Evolutionary conservation across 2,797 vertebrate species (phyloP).

Genomic region (Enteromius anoplus): DNA sequence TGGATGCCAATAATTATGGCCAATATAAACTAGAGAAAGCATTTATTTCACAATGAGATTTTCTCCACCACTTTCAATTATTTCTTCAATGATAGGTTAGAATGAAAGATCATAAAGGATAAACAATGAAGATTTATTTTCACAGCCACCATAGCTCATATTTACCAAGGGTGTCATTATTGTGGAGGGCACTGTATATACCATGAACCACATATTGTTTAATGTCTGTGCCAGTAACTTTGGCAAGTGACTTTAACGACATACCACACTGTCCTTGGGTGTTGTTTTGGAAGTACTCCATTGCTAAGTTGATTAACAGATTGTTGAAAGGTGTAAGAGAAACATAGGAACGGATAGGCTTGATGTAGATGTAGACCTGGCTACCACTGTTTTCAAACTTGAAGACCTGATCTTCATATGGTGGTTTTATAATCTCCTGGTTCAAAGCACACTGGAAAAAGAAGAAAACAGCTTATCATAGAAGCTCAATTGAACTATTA

Average conservation of each 20-base stretch:
- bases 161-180: too few relatives aligned
- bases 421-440: constrained; percentile 59
- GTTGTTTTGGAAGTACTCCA: constrained; percentile 74
- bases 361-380: constrained; percentile 64
- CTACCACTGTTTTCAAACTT: constrained; percentile 68
- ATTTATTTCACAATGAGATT: too few relatives aligned
- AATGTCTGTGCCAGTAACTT: not conserved
- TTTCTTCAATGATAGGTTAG: too few relatives aligned
- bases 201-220: not conserved
- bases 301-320: constrained; percentile 69
- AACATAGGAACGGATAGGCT: constrained; percentile 70
- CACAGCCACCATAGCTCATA: too few relatives aligned
- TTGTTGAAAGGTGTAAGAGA: constrained; percentile 61
- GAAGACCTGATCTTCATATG: constrained; percentile 66
- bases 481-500: not conserved
- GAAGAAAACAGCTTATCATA: constrained; percentile 8
- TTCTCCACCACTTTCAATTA: too few relatives aligned
- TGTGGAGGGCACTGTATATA: too few relatives aligned
- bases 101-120: too few relatives aligned
- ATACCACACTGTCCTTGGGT: constrained; percentile 77
- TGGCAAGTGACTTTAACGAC: constrained; percentile 40
- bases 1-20: too few relatives aligned
- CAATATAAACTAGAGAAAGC: too few relatives aligned
- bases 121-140: too few relatives aligned
- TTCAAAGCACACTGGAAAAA: constrained; percentile 69